These are phyloP conservation scores for Homalodisca vitripennis DNA, from an alignment of 1,140 invertebrate genomes.

Conservation along the genomic window DNA sequence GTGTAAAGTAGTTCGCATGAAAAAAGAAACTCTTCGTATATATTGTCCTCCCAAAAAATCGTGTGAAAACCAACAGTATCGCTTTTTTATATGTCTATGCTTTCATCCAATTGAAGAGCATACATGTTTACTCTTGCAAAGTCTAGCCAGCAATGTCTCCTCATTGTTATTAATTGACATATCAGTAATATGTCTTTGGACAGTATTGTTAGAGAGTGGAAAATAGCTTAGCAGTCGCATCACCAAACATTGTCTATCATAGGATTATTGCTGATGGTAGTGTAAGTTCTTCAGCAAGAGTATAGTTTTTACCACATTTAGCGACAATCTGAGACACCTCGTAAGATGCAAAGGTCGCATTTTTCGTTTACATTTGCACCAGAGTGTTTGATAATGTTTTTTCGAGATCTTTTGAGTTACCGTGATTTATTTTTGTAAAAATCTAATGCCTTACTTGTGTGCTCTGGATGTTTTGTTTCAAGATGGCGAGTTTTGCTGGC, in stretches of 20 bases:
- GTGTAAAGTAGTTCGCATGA: not conserved
- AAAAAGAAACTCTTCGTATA: slow-evolving; percentile 30
- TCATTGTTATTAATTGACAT: slow-evolving; percentile 41
- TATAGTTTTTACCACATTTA: slow-evolving; percentile 46
- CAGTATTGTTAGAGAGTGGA: slow-evolving; percentile 43
- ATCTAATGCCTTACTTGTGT: not conserved
- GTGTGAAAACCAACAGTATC: slow-evolving; percentile 40
- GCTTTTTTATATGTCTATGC: slow-evolving; percentile 41
- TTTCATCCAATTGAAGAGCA: slow-evolving; percentile 43
- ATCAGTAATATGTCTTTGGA: slow-evolving; percentile 42
- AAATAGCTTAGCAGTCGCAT: slow-evolving; percentile 41
- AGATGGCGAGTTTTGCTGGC: slow-evolving; percentile 25
- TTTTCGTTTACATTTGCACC: slow-evolving; percentile 31
- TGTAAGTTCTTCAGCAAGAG: slow-evolving; percentile 46
- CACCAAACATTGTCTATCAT: slow-evolving; percentile 44
- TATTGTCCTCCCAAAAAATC: slow-evolving; percentile 42
- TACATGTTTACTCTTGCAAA: slow-evolving; percentile 38
- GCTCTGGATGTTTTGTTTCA: slow-evolving; percentile 14
- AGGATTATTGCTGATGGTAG: slow-evolving; percentile 44
- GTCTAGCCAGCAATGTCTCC: slow-evolving; percentile 40
- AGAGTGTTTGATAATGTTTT: slow-evolving; percentile 19
- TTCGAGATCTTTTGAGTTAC: slow-evolving; percentile 20
- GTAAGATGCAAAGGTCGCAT: slow-evolving; percentile 42
- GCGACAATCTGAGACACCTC: slow-evolving; percentile 41
- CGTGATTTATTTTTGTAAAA: slow-evolving; percentile 18